phyloP scores from a whole-genome alignment of 2,888 invertebrate species.

The Tetragnatha montana region DNA sequence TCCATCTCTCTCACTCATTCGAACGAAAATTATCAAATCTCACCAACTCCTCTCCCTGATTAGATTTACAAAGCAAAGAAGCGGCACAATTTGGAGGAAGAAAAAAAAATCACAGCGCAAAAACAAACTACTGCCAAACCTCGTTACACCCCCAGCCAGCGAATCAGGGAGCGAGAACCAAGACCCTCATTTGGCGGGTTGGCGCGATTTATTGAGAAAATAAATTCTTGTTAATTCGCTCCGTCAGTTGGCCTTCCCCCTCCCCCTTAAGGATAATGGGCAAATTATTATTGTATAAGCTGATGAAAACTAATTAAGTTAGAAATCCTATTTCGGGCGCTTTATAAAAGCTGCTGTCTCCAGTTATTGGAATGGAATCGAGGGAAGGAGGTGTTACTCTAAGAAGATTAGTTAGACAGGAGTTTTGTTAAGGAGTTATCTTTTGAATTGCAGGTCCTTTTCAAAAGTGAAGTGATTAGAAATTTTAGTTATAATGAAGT shows the following conservation, averaged over 20 bases:
- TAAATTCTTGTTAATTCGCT: constrained; percentile 23
- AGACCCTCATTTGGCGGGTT: not conserved
- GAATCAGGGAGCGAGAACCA: not conserved
- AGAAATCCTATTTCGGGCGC: constrained; percentile 36
- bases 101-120: no score
- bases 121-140: no score
- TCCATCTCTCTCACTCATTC: no score
- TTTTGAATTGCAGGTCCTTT: not conserved
- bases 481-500: not conserved
- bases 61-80: no score
- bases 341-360: constrained; percentile 38
- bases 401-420: constrained; percentile 28
- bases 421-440: constrained; percentile 6
- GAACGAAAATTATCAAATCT: no score
- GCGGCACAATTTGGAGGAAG: no score
- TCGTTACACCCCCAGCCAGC: no score
- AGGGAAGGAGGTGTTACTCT: constrained; percentile 6
- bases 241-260: constrained; percentile 4
- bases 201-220: constrained; percentile 8
- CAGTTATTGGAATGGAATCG: constrained; percentile 30
- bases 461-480: not conserved
- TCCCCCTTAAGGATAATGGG: constrained; percentile 9
- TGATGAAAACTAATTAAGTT: constrained; percentile 50
- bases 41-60: no score
- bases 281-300: constrained; percentile 49